These are phyloP conservation scores for Desmophyllum pertusum DNA, from an alignment of 92 coral and sea anemone genomes.

Conservation along the genomic window DNA sequence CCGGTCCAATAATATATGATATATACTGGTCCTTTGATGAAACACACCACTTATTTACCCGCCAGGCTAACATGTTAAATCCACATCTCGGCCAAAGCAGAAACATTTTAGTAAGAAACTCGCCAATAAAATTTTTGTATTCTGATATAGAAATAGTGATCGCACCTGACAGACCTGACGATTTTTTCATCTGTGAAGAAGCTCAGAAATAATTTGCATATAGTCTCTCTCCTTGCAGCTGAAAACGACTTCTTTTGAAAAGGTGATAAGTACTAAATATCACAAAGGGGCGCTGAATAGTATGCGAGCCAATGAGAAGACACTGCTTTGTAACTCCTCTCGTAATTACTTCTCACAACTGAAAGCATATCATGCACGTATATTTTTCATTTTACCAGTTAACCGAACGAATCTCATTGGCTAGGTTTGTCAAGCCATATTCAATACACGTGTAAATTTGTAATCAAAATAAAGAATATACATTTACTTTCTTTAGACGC, in stretches of 20 bases:
- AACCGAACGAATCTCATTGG: neutral
- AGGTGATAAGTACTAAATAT: neutral
- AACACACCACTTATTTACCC: neutral
- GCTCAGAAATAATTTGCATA: constrained; percentile 3
- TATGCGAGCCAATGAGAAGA: neutral
- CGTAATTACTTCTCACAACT: neutral
- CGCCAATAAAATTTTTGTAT: neutral
- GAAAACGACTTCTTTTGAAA: neutral
- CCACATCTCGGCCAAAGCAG: neutral
- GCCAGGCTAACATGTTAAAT: neutral
- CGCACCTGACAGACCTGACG: neutral
- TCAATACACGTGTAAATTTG: neutral
- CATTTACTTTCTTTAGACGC: neutral
- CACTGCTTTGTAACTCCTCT: neutral
- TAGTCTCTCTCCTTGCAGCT: neutral
- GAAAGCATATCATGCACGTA: neutral
- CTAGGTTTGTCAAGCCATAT: neutral
- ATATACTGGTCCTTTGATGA: neutral
- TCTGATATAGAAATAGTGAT: neutral
- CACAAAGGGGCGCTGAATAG: neutral
- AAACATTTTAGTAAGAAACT: neutral
- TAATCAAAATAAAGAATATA: neutral
- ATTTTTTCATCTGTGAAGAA: neutral
- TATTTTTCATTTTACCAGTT: neutral
- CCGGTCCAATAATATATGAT: neutral